Percentiles rank a stretch among this genome's conserved stretches.
phyloP scores from a whole-genome alignment of 2,797 vertebrate species.

The Bucorvus abyssinicus region DNA sequence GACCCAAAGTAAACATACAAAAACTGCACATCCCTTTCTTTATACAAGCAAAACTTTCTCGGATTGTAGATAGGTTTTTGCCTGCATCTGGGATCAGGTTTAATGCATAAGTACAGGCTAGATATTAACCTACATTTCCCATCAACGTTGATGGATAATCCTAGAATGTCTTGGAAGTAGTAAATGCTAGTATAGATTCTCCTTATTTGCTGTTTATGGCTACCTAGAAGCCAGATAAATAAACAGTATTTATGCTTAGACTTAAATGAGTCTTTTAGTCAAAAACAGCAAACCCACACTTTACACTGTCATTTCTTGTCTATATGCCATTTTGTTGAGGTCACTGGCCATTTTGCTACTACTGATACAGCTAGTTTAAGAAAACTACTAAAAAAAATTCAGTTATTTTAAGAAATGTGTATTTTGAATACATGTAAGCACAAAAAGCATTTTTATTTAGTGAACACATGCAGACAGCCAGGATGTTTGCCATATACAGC shows the following conservation, averaged over 20 bases:
- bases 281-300: background rate
- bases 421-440: background rate
- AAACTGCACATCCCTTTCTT: background rate
- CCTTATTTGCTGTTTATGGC: background rate
- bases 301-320: background rate
- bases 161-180: background rate
- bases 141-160: background rate
- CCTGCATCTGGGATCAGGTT: background rate
- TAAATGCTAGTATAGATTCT: background rate
- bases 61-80: background rate
- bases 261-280: background rate
- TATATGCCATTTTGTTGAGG: background rate
- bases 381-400: background rate
- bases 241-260: background rate
- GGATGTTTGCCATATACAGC: constrained; percentile 13
- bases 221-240: background rate
- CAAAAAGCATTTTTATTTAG: constrained; percentile 26
- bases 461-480: constrained; percentile 58
- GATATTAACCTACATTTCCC: background rate
- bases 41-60: background rate
- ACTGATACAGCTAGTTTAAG: background rate
- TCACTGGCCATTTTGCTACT: background rate
- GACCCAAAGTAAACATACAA: background rate
- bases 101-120: background rate
- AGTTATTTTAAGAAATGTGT: background rate